Evolutionary conservation across 2,113 vertebrate species (phyloP).

Genomic region (Pithys albifrons): DNA sequence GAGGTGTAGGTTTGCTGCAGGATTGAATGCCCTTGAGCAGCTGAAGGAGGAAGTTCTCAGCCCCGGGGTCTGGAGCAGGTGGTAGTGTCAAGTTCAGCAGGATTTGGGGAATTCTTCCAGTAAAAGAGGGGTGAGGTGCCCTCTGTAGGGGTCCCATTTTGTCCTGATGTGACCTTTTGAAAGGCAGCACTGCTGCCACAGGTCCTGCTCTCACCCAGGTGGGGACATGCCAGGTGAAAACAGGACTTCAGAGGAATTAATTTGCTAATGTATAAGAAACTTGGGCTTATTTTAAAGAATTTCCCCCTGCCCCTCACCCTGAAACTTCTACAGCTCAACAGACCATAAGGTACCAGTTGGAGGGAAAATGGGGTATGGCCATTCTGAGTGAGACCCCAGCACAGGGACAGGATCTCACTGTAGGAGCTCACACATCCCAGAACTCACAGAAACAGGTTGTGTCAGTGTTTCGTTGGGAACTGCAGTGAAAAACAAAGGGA

Average conservation of each 20-base stretch:
- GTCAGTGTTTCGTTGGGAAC: background rate
- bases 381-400: background rate
- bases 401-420: background rate
- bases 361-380: background rate
- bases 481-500: background rate
- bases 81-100: background rate
- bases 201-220: background rate
- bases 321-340: background rate
- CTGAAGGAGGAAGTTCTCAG: background rate
- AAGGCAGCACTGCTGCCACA: no score
- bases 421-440: background rate
- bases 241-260: background rate
- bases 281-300: fast-evolving
- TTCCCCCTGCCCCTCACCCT: fast-evolving
- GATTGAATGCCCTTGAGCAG: background rate
- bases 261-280: background rate
- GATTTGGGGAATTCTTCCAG: background rate
- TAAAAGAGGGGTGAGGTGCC: background rate
- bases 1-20: background rate
- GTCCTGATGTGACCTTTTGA: fast-evolving
- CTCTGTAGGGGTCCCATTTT: background rate
- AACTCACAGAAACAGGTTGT: background rate
- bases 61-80: fast-evolving
- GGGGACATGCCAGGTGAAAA: background rate
- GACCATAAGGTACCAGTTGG: background rate